A percentile compares a stretch with the other conserved stretches of the same genome.
These are phyloP conservation scores for Cossypha dichroa DNA, from an alignment of 2,797 vertebrate genomes.

Conservation along the genomic window DNA sequence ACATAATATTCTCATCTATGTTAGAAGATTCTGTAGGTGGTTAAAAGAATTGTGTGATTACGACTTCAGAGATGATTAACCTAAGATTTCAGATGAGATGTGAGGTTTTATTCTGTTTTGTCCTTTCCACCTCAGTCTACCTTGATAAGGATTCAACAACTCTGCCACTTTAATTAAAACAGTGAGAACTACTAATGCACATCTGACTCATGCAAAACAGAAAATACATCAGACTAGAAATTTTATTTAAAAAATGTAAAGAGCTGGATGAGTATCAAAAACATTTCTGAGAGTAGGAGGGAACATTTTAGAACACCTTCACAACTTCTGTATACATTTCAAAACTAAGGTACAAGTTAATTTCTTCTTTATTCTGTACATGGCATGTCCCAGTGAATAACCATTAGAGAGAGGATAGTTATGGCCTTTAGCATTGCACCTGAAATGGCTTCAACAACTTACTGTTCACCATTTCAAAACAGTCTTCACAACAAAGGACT, in stretches of 20 bases:
- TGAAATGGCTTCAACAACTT: not conserved
- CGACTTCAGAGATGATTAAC: not conserved
- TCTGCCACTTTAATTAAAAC: conserved; percentile 34
- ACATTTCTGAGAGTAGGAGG: conserved; percentile 5
- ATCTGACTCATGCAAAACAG: conserved; percentile 43
- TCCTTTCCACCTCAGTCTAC: not conserved
- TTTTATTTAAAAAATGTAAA: conserved; percentile 4
- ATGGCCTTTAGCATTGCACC: not conserved
- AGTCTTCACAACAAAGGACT: not conserved
- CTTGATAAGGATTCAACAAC: not conserved
- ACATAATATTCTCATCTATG: not conserved
- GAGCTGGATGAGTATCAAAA: conserved; percentile 31
- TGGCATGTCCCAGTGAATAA: not conserved
- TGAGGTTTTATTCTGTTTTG: conserved; percentile 7
- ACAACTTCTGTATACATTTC: not conserved
- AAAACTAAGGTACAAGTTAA: not conserved
- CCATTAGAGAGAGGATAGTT: not conserved
- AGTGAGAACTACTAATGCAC: conserved; percentile 34
- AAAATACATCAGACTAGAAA: conserved; percentile 11
- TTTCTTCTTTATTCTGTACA: not conserved
- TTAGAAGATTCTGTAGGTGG: not conserved
- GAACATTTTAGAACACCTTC: conserved; percentile 41
- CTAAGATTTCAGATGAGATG: not conserved
- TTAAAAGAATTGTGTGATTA: not conserved
- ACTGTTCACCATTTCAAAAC: not conserved